Evolutionary conservation across 2,113 vertebrate species (phyloP), one percentile per base, ranked within the genome.

Genomic region (Taurulus bubalis): DNA sequence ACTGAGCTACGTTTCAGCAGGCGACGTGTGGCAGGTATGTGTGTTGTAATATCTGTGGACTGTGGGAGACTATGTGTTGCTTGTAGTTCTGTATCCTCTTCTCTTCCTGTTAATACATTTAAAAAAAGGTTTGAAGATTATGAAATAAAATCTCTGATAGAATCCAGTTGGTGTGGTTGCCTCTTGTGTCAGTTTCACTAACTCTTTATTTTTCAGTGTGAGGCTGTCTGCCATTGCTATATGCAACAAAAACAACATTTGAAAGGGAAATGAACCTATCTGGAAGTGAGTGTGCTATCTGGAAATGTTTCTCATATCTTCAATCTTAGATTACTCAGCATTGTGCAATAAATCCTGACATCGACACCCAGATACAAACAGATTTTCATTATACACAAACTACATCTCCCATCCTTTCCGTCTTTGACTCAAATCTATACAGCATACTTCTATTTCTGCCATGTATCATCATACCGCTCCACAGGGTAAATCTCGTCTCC

Each of bases 71-170:
- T n/a, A 1, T 22, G 24, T 49, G 18, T 1, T 30, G 28, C 11
- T 18, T 22, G 0, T 12, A 26, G 24, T 6, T 14, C 4, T 47
- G 2, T 6, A 2, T 38, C 24, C n/a, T 24, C 6, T 40, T 28
- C 38, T 38, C 53, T 73, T 85, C 58, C 79, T 73, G 71, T 73
- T 84, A 75, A 18, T 7, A 12, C 1, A 12, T 68, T 40, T 59
- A 7, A 3, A 2, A 6, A 60, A 49, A 20, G 47, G 18, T 49
- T 49, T 16, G 9, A 2, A 2, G 9, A 40, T 49, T 3, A 34
- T 6, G 1, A 8, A 12, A 15, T 14, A 3, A 22, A 28, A 42
- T n/a, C 28, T 40, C n/a, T 28, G 32, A 20, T 22, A 9, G 34
- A 42, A 11, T n/a, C 10, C 15, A 40, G 32, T 15, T 40, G 36